Conservation (phyloP, 2,797 vertebrate genomes). For the Atherinosoma microstoma region DNA sequence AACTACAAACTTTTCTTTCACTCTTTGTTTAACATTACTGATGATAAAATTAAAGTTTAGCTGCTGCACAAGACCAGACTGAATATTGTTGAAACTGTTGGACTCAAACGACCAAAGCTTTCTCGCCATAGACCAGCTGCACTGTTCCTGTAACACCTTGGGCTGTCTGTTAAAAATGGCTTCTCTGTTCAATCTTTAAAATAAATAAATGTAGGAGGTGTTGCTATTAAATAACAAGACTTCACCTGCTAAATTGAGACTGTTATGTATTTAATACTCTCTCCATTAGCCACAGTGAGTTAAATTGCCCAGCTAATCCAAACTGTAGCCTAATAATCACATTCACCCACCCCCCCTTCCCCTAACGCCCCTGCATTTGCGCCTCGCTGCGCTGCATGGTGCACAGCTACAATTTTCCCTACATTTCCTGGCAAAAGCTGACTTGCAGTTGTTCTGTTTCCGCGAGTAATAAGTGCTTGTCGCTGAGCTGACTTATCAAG, state of each 20-base stretch:
- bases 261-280: background rate
- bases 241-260: background rate
- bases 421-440: slow-evolving; percentile 19
- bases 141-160: background rate
- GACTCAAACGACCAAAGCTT: background rate
- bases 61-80: background rate
- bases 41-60: background rate
- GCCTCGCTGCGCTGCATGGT: slow-evolving; percentile 58
- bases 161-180: background rate
- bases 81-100: background rate
- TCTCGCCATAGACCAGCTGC: background rate
- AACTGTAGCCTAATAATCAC: slow-evolving; percentile 15
- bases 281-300: background rate
- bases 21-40: background rate
- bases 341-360: background rate
- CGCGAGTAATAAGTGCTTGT: slow-evolving; percentile 16
- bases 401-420: slow-evolving; percentile 16
- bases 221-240: background rate
- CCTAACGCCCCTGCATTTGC: slow-evolving; percentile 40
- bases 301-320: slow-evolving; percentile 18
- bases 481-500: slow-evolving; percentile 15
- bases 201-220: background rate
- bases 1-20: background rate
- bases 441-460: slow-evolving; percentile 24
- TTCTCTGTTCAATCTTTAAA: background rate